Conservation (phyloP, 2,797 vertebrate genomes). For the Sebastes wilsoni region DNA sequence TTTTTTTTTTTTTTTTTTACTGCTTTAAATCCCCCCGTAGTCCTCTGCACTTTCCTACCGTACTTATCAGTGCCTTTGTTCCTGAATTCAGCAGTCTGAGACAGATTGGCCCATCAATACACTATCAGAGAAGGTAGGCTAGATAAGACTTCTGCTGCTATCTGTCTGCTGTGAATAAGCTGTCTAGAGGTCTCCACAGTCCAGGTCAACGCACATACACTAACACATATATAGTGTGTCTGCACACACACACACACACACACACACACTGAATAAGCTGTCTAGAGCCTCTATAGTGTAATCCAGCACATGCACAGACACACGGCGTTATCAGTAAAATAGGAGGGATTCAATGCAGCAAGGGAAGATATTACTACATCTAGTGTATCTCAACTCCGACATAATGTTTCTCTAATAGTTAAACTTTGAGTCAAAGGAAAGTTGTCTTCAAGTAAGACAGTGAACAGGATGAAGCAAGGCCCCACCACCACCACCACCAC, state of each 20-base stretch:
- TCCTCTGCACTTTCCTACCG: conserved; percentile 46
- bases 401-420: conserved; percentile 52
- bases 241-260: conserved; percentile 34
- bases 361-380: conserved; percentile 64
- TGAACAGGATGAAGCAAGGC: background rate
- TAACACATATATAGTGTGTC: conserved; percentile 35
- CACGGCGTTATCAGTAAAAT: conserved; percentile 56
- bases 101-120: conserved; percentile 79
- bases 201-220: conserved; percentile 52
- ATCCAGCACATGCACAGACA: conserved; percentile 51
- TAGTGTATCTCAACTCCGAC: conserved; percentile 58
- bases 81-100: conserved; percentile 74
- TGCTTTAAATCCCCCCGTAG: conserved; percentile 51
- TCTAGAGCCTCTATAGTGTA: conserved; percentile 42
- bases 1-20: conserved; percentile 16
- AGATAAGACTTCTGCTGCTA: conserved; percentile 76
- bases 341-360: conserved; percentile 58
- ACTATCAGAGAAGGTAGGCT: conserved; percentile 72
- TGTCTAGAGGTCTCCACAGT: conserved; percentile 72
- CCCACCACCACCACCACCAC: too few species aligned
- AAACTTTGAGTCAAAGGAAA: conserved; percentile 58
- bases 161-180: conserved; percentile 78
- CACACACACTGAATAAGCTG: conserved; percentile 41
- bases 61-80: conserved; percentile 77
- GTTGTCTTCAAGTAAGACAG: conserved; percentile 34